Conservation (phyloP, 2,113 vertebrate species). For the Hypocryptadius cinnamomeus region DNA sequence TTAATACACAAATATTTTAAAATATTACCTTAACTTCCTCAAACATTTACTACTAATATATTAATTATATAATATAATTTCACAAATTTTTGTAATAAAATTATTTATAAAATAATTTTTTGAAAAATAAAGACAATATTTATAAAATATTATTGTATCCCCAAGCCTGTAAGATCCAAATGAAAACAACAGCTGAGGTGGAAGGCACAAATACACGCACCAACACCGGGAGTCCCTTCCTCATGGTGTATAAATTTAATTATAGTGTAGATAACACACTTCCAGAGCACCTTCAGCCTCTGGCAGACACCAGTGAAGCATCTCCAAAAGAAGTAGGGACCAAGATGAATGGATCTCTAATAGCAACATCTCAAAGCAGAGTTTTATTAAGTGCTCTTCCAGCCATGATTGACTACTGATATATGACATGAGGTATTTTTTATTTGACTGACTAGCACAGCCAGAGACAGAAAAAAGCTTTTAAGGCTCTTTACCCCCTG, state of each 20-base stretch:
- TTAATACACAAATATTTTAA: background rate
- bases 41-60: background rate
- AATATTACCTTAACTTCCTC: background rate
- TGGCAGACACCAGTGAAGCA: background rate
- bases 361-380: background rate
- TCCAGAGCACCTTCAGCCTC: background rate
- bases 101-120: background rate
- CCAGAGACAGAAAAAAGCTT: background rate
- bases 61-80: background rate
- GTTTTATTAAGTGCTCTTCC: background rate
- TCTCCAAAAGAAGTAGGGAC: background rate
- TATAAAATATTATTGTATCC: background rate
- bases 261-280: rapidly evolving
- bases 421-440: background rate
- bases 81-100: background rate
- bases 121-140: no score
- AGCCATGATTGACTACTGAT: background rate
- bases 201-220: background rate
- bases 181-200: background rate
- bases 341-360: background rate
- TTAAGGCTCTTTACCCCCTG: background rate
- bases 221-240: background rate
- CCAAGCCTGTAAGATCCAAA: background rate
- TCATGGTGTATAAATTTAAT: rapidly evolving
- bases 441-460: background rate